A percentile compares a stretch with the other conserved stretches of the same genome.
phyloP scores from a whole-genome alignment of 53 echinoderm and acorn worm genomes.

The Luidia sarsii region DNA sequence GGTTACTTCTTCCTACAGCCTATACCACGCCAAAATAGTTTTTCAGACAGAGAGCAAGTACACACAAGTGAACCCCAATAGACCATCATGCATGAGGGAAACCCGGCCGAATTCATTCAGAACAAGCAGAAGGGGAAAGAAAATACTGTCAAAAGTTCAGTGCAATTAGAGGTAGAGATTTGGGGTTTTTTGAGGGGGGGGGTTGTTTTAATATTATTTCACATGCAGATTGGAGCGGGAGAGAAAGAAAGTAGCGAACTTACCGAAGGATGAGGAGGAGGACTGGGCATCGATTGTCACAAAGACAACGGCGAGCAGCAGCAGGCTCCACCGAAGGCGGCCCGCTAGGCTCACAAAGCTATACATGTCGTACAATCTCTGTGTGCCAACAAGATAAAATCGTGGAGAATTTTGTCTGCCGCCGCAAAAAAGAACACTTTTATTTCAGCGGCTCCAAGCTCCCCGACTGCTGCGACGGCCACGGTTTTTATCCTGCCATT shows the following conservation, averaged over 20 bases:
- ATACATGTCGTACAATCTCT: constrained; percentile 99
- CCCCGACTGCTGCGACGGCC: too few relatives aligned
- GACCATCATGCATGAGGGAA: constrained; percentile 63
- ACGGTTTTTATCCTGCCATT: constrained; percentile 89
- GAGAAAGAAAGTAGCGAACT: background rate
- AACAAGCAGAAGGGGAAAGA: constrained; percentile 23
- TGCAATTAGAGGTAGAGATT: too few relatives aligned
- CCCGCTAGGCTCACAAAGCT: constrained; percentile 90
- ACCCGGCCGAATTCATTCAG: constrained; percentile 33
- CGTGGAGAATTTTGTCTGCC: constrained; percentile 49
- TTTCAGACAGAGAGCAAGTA: constrained; percentile 63
- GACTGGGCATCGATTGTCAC: constrained; percentile 13
- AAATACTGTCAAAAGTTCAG: background rate
- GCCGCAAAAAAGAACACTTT: too few relatives aligned
- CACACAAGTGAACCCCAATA: constrained; percentile 76
- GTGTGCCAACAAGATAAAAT: constrained; percentile 74
- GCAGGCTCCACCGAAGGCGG: constrained; percentile 66
- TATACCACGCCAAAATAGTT: too few relatives aligned
- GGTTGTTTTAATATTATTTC: background rate
- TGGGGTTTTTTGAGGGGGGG: too few relatives aligned
- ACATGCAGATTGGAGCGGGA: constrained; percentile 22
- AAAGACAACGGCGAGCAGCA: constrained; percentile 51
- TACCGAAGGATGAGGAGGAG: constrained; percentile 15
- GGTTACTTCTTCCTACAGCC: too few relatives aligned
- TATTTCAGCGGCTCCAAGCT: constrained; percentile 55